Evolutionary conservation across 2,888 invertebrate genomes (phyloP), one percentile per base, ranked within the genome.

Genomic region (Lissocephala sabroskyi): DNA sequence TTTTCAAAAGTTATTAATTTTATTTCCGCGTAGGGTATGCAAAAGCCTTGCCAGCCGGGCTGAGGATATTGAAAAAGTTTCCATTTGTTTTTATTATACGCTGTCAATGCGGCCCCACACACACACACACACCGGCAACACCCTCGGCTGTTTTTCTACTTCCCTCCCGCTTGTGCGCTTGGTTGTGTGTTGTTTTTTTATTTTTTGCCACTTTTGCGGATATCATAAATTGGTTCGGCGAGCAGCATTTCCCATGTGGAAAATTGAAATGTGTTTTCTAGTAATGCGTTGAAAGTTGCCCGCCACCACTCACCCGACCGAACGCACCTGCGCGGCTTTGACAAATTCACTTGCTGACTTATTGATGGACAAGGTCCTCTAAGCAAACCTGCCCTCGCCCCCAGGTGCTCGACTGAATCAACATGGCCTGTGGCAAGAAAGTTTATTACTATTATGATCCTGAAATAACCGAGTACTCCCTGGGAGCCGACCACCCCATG

Each of bases 401-500:
- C n/a, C n/a, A n/a, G n/a, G n/a, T n/a, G n/a, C n/a, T n/a, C n/a
- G n/a, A 23, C 23, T 23, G 4, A 23, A 23, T 23, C 23, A 23
- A 23, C 23, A 23, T n/a, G n/a, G n/a, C n/a, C n/a, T n/a, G n/a
- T n/a, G n/a, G n/a, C n/a, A n/a, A n/a, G n/a, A n/a, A n/a, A n/a
- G 96, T 96, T 2, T 93, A 96, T 0, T 99, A 99, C 86, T 98
- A 98, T 84, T 98, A 97, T 82, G 97, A 98, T 83, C 92, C 95
- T 1, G 97, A 98, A 79, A 98, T 99, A 17, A 98, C 98, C 2
- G 98, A 98, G 84, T 99, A 97, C 83, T 98, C 98, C 85, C 98
- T 98, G 86, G 98, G 98, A 0, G 95, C 96, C 0, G 95, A 96
- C 0, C 99, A 99, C 87, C 99, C 99, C 0, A 99, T 99, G 99